These are phyloP conservation scores for Aphidius colemani DNA, from an alignment of 2,888 invertebrate genomes.

Conservation along the genomic window DNA sequence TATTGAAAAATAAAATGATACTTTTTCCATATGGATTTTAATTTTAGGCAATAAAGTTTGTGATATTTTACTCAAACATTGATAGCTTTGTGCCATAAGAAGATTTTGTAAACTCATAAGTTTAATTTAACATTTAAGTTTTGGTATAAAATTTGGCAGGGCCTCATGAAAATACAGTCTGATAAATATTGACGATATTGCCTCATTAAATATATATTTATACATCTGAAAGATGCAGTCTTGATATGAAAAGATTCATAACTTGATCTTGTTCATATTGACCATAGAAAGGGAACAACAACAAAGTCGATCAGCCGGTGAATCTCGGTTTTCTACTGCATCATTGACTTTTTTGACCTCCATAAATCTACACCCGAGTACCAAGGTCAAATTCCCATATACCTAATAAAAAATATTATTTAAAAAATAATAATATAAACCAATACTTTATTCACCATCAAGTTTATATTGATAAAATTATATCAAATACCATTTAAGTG, in stretches of 20 bases:
- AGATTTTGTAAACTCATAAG: too few species aligned
- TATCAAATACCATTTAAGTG: too few species aligned
- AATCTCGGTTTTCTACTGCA: conserved; percentile 29
- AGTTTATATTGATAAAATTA: too few species aligned
- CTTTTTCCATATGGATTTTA: too few species aligned
- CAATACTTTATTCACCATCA: too few species aligned
- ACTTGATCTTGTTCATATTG: conserved; percentile 21
- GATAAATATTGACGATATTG: neutral
- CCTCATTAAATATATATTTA: conserved; percentile 1
- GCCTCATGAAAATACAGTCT: too few species aligned
- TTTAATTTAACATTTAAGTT: too few species aligned
- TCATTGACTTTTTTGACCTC: conserved; percentile 38
- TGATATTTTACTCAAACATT: too few species aligned
- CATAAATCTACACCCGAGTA: conserved; percentile 34
- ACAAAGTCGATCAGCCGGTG: conserved; percentile 36
- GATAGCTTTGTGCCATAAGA: too few species aligned
- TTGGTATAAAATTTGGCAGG: too few species aligned
- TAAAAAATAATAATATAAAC: neutral
- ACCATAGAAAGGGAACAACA: conserved; percentile 30
- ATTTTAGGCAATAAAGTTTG: too few species aligned
- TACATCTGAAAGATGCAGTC: neutral
- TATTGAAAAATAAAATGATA: too few species aligned
- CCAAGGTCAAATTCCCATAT: conserved; percentile 30
- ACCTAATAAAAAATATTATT: conserved; percentile 14
- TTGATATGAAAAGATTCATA: conserved; percentile 1